These are phyloP conservation scores for Bubalus kerabau DNA, from an alignment of 2,113 vertebrate species.

Conservation along the genomic window DNA sequence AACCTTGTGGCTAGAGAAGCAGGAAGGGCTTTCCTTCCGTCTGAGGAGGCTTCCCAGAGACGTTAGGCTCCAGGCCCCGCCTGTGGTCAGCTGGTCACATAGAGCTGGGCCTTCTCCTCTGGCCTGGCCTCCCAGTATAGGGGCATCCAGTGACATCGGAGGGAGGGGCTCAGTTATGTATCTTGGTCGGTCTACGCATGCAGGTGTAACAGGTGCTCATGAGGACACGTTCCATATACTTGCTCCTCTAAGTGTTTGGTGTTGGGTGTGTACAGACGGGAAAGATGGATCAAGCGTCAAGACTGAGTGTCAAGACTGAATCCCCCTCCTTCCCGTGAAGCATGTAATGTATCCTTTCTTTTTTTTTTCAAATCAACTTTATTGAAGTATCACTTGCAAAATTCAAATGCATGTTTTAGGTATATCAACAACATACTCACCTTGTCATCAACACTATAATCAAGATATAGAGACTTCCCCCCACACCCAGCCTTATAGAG, in stretches of 20 bases:
- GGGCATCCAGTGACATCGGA: neutral
- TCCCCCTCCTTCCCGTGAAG: accelerated
- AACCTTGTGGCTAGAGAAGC: no score
- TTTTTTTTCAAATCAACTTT: neutral
- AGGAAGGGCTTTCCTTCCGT: accelerated
- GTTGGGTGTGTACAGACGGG: neutral
- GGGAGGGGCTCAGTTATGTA: accelerated
- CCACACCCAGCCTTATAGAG: neutral
- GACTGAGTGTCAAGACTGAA: neutral
- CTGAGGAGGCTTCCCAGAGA: neutral
- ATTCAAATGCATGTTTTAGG: neutral
- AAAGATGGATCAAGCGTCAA: accelerated
- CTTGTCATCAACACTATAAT: neutral
- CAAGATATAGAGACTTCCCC: neutral
- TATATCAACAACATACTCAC: no score
- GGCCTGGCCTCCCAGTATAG: neutral
- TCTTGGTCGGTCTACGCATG: accelerated
- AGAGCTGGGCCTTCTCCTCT: neutral
- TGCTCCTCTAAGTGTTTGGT: accelerated
- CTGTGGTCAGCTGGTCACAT: accelerated
- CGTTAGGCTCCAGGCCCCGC: neutral
- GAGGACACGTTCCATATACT: accelerated
- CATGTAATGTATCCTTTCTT: accelerated
- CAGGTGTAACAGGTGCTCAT: neutral
- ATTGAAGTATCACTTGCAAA: neutral